Evolutionary conservation across 2,113 vertebrate species (phyloP).

Genomic region (Caretta caretta): DNA sequence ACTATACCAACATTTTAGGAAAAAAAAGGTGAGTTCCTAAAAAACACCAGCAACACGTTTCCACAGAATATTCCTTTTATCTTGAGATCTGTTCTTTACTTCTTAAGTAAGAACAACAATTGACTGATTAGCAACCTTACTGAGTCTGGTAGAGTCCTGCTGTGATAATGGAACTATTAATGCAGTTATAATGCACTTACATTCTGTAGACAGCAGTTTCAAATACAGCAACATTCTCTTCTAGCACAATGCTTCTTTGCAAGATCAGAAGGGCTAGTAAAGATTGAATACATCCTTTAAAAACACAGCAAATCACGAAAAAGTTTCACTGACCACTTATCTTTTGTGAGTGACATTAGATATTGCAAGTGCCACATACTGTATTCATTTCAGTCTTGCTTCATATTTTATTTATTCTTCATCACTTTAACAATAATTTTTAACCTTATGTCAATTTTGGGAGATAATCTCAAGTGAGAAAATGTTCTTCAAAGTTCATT

Average conservation of each 20-base stretch:
- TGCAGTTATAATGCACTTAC: conserved; percentile 68
- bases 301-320: conserved; percentile 44
- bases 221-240: conserved; percentile 63
- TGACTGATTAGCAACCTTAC: conserved; percentile 76
- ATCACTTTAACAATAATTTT: not conserved
- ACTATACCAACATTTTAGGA: conserved; percentile 39
- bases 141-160: conserved; percentile 56
- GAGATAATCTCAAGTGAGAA: not conserved
- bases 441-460: not conserved
- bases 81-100: conserved; percentile 59
- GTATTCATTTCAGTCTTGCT: not conserved
- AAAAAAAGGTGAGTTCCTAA: conserved; percentile 41
- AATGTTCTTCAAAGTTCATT: not conserved
- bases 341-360: conserved; percentile 1
- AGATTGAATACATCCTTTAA: conserved; percentile 19
- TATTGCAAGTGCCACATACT: not conserved
- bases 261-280: conserved; percentile 55
- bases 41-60: conserved; percentile 39
- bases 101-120: conserved; percentile 64
- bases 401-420: not conserved
- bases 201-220: conserved; percentile 50
- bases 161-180: conserved; percentile 79
- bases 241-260: conserved; percentile 54
- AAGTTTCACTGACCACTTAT: conserved; percentile 12
- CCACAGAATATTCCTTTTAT: conserved; percentile 58